Percentiles rank a stretch among this genome's conserved stretches.
phyloP scores from a whole-genome alignment of 2,113 vertebrate species.

The Xenus cinereus region DNA sequence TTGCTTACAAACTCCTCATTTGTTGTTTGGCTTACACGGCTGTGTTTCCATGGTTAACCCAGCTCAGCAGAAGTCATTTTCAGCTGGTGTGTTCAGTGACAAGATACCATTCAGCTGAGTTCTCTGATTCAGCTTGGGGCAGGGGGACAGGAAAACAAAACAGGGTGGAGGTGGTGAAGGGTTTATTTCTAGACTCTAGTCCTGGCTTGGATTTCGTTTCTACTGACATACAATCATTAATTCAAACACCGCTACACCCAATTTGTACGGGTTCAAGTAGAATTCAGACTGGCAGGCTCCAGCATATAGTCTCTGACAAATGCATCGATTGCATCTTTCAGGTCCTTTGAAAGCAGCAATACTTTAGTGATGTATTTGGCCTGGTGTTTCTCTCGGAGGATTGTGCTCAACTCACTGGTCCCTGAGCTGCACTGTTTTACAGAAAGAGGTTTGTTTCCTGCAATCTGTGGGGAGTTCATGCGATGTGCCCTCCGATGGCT shows the following conservation, averaged over 20 bases:
- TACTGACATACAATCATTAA: not conserved
- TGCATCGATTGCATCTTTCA: not conserved
- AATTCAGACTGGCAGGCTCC: not conserved
- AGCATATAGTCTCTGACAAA: not conserved
- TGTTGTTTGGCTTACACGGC: not conserved
- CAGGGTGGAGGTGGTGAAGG: not conserved
- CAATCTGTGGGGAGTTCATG: not conserved
- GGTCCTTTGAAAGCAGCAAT: not conserved
- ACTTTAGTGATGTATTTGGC: not conserved
- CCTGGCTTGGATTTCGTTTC: not conserved
- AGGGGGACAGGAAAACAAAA: not conserved
- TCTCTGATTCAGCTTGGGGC: not conserved
- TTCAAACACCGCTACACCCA: not conserved
- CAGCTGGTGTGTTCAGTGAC: not conserved
- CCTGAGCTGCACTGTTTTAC: not conserved
- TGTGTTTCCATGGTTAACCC: not conserved
- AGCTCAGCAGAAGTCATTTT: not conserved
- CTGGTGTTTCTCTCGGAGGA: not conserved
- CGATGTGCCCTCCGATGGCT: not conserved
- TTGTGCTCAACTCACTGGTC: not conserved
- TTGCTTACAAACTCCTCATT: not conserved
- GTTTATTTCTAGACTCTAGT: not conserved
- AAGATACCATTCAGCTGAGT: not conserved
- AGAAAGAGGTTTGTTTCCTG: not conserved
- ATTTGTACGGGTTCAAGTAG: not conserved